Conservation (phyloP, 2,113 vertebrate species). For the Puntigrus tetrazona region DNA sequence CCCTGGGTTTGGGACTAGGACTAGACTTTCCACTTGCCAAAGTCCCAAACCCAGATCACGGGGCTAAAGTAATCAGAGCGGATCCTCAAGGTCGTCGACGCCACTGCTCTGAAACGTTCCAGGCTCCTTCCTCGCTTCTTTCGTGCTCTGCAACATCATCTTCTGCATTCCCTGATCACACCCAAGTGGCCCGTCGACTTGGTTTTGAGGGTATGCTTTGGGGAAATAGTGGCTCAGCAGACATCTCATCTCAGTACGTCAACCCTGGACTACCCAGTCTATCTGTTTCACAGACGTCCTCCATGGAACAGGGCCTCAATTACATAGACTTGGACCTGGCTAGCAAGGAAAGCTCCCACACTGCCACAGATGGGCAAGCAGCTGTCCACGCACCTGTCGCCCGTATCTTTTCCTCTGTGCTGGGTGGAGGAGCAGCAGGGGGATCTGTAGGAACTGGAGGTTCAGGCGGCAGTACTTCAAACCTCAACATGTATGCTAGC, state of each 20-base stretch:
- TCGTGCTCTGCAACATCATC: conserved; percentile 57
- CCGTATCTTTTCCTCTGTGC: conserved; percentile 70
- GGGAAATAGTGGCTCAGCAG: conserved; percentile 65
- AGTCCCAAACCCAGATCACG: conserved; percentile 74
- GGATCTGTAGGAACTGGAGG: conserved; percentile 57
- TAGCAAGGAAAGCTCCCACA: conserved; percentile 72
- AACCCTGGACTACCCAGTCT: conserved; percentile 59
- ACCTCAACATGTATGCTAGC: conserved; percentile 78
- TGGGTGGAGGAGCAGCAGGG: conserved; percentile 60
- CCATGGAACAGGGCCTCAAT: conserved; percentile 79
- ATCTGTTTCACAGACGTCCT: conserved; percentile 62
- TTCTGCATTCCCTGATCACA: conserved; percentile 73
- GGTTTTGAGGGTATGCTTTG: conserved; percentile 74
- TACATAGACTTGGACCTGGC: conserved; percentile 84
- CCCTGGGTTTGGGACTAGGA: conserved; percentile 60
- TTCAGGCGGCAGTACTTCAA: conserved; percentile 57
- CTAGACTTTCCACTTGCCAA: conserved; percentile 75
- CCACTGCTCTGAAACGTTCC: conserved; percentile 80
- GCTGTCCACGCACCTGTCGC: conserved; percentile 63
- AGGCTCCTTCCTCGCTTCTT: conserved; percentile 67
- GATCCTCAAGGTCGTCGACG: conserved; percentile 73
- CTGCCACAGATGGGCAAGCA: conserved; percentile 65
- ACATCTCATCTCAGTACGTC: conserved; percentile 58
- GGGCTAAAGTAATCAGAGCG: conserved; percentile 69
- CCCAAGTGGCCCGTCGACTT: conserved; percentile 70